A percentile compares a stretch with the other conserved stretches of the same genome.
Conservation (phyloP, 2,797 vertebrate genomes). For the Pristis pectinata region DNA sequence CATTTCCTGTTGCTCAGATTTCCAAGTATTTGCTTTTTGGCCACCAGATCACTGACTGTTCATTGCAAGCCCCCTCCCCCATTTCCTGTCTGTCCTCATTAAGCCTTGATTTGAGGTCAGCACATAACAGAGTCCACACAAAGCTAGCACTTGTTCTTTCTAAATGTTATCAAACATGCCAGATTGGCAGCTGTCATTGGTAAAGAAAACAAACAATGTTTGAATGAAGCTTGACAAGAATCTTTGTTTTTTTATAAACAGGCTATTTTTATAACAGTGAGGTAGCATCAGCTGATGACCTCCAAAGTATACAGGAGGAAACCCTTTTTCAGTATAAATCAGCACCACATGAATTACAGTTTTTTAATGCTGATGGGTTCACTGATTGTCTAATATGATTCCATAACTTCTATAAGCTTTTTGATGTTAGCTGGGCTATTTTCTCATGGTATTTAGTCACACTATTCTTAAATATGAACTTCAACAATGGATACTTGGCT, state of each 20-base stretch:
- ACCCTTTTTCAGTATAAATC: neutral
- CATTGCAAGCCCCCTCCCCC: slow-evolving; percentile 58
- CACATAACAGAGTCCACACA: slow-evolving; percentile 58
- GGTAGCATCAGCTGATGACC: slow-evolving; percentile 14
- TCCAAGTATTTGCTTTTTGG: slow-evolving; percentile 51
- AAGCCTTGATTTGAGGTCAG: slow-evolving; percentile 64
- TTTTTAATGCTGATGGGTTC: neutral
- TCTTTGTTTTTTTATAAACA: slow-evolving; percentile 53
- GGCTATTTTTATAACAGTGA: slow-evolving; percentile 28
- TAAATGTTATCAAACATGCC: slow-evolving; percentile 54
- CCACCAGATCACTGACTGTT: slow-evolving; percentile 71
- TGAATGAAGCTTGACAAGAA: slow-evolving; percentile 51
- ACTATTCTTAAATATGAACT: no score
- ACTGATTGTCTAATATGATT: neutral
- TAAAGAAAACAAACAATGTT: slow-evolving; percentile 46
- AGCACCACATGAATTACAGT: neutral
- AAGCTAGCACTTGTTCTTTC: slow-evolving; percentile 69
- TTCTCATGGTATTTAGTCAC: no score
- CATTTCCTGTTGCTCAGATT: slow-evolving; percentile 65
- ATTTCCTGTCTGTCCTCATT: slow-evolving; percentile 77
- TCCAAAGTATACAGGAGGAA: neutral
- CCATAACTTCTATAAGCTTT: neutral
- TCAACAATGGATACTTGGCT: no score
- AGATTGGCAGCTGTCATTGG: slow-evolving; percentile 65
- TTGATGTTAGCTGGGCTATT: neutral